Evolutionary conservation across 2,113 vertebrate species (phyloP).

Genomic region (Channa argus): DNA sequence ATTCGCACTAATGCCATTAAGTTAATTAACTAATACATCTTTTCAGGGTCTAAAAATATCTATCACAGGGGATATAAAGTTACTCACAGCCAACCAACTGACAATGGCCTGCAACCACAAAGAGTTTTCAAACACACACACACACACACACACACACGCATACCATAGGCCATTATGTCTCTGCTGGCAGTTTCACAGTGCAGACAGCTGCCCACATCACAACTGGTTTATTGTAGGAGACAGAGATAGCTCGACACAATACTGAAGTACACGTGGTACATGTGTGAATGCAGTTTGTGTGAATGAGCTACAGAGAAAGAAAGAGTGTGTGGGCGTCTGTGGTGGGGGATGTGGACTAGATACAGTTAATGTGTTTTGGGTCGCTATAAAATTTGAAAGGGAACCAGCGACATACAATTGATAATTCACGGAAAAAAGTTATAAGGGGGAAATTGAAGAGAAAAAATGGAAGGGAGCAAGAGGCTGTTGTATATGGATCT

Average conservation of each 20-base stretch:
- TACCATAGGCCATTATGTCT: conserved; percentile 22
- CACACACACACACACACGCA: conserved; percentile 33
- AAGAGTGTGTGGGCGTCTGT: conserved; percentile 6
- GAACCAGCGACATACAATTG: not conserved
- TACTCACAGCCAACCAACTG: conserved; percentile 40
- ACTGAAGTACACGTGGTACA: conserved; percentile 5
- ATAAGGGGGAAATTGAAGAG: not conserved
- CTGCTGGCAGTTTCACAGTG: conserved; percentile 28
- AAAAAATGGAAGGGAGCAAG: not conserved
- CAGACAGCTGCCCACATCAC: conserved; percentile 13
- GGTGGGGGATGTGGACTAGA: not conserved
- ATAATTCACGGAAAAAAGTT: not conserved
- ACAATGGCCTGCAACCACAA: conserved; percentile 47
- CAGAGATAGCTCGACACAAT: conserved; percentile 14
- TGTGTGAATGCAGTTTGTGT: conserved; percentile 7
- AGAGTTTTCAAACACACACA: conserved; percentile 47
- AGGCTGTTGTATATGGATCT: not conserved
- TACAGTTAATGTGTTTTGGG: not conserved
- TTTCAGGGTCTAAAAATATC: conserved; percentile 8
- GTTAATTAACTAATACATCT: conserved; percentile 71
- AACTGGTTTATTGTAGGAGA: conserved; percentile 25
- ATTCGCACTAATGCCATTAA: conserved; percentile 42
- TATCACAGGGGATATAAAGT: conserved; percentile 56
- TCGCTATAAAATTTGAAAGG: conserved; percentile 6
- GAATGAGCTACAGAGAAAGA: not conserved